These are phyloP conservation scores for Drosophila kanekoi DNA, from an alignment of 2,888 invertebrate species.

Conservation along the genomic window DNA sequence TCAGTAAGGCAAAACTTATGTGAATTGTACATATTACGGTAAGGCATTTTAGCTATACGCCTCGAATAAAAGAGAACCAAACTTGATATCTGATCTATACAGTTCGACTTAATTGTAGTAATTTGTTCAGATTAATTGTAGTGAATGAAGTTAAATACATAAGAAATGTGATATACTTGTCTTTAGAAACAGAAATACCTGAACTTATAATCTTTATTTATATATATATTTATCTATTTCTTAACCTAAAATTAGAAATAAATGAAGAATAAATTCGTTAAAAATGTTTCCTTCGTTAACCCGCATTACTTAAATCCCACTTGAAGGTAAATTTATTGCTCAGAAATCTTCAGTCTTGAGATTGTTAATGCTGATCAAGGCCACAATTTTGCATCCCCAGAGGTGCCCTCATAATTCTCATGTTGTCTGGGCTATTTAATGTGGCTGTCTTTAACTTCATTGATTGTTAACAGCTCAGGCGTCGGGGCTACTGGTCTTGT, in stretches of 20 bases:
- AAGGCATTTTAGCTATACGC: too few relatives aligned
- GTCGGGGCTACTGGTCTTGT: slow-evolving; percentile 70
- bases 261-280: too few relatives aligned
- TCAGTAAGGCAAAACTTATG: background rate
- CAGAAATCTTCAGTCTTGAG: slow-evolving; percentile 18
- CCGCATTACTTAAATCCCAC: background rate
- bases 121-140: too few relatives aligned
- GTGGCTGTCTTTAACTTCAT: slow-evolving; percentile 47
- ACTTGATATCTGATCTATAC: too few relatives aligned
- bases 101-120: too few relatives aligned
- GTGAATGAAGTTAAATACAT: too few relatives aligned
- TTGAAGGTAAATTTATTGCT: slow-evolving; percentile 5
- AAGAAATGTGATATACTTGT: too few relatives aligned
- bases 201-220: background rate
- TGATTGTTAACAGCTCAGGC: slow-evolving; percentile 68
- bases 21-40: background rate
- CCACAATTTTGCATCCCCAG: slow-evolving; percentile 35
- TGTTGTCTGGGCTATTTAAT: slow-evolving; percentile 48
- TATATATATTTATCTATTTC: background rate
- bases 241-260: background rate
- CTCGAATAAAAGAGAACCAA: too few relatives aligned
- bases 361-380: slow-evolving; percentile 39
- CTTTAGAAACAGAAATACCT: too few relatives aligned
- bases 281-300: too few relatives aligned
- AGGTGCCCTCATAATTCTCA: slow-evolving; percentile 41